These are phyloP conservation scores for Pecten maximus DNA, from an alignment of 2,888 invertebrate species.

Conservation along the genomic window DNA sequence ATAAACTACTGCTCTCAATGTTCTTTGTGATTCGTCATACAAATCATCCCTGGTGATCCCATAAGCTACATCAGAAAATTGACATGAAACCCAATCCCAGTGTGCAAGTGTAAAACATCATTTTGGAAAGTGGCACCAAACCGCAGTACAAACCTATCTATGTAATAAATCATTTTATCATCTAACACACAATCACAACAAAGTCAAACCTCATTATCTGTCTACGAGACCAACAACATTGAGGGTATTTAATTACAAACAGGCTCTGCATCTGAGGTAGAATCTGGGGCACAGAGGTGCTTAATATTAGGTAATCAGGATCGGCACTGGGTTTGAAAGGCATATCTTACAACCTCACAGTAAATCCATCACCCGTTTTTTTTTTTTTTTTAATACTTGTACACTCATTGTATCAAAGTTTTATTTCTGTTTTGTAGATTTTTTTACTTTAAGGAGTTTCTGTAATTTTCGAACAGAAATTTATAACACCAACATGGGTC, in stretches of 20 bases:
- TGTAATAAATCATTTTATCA: neutral
- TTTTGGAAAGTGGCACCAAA: neutral
- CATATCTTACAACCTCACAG: neutral
- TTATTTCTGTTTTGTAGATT: neutral
- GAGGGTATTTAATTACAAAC: neutral
- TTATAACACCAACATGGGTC: neutral
- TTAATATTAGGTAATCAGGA: neutral
- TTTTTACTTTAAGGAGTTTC: neutral
- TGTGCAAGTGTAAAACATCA: neutral
- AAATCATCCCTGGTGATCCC: neutral
- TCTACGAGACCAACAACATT: neutral
- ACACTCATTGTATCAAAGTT: too few species aligned
- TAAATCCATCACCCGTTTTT: too few species aligned
- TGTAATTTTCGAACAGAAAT: neutral
- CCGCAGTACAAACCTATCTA: neutral
- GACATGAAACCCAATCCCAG: neutral
- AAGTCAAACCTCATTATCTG: neutral
- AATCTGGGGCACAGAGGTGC: neutral
- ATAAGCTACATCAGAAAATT: neutral
- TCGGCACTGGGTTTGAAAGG: neutral
- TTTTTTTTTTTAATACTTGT: too few species aligned
- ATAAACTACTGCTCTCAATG: neutral
- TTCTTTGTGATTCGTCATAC: neutral
- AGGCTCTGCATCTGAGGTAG: neutral
- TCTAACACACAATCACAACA: slow-evolving; percentile 6